Base-by-base conservation (phyloP, 2,113 vertebrate genomes). In the Pleuronectes platessa region DNA sequence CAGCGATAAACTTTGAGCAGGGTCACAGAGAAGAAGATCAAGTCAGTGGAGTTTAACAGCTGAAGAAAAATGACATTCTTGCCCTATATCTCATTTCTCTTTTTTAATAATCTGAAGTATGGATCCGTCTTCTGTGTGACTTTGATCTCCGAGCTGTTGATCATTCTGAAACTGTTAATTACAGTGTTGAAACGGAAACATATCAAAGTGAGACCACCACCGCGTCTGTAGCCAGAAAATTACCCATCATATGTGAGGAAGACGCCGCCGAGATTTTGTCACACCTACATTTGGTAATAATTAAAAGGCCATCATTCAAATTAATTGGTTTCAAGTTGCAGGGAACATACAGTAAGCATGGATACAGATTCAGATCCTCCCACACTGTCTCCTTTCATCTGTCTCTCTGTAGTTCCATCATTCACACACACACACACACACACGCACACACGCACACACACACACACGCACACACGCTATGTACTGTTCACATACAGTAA, bases 261-360 rank as follows among this genome's bases (percentile, higher is more conserved):
- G 67, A 73, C 40, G 51, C 61, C 73, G 68, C 59, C 18, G 0
- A 24, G 59, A 60, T 79, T 59, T 79, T 15, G 79, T 82, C 80
- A 81, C 82, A 73, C 84, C 79, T 71, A 78, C 84, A 85, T 85
- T 82, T 90, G 87, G 71, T 74, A 70, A 87, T 81, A 81, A 87
- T 89, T 90, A 90, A 61, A 89, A 74, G 78, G 49, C 68, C 4
- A 24, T 78, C 72, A 70, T 55, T 81, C 31, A 80, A 26, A 85
- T 85, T 75, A 85, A 82, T 73, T 84, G 63, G 71, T 77, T 65
- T 79, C 51, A 82, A 58, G 71, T 83, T 90, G 0, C 83, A 73
- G 59, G 18, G 54, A 83, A 58, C 26, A 37, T 59, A 72, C 42
- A 60, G 40, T 49, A 75, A 23, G 66, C 47, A 64, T 12, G 74